phyloP scores from a whole-genome alignment of 2,888 invertebrate species.

The Lasioglossum malachurum region DNA sequence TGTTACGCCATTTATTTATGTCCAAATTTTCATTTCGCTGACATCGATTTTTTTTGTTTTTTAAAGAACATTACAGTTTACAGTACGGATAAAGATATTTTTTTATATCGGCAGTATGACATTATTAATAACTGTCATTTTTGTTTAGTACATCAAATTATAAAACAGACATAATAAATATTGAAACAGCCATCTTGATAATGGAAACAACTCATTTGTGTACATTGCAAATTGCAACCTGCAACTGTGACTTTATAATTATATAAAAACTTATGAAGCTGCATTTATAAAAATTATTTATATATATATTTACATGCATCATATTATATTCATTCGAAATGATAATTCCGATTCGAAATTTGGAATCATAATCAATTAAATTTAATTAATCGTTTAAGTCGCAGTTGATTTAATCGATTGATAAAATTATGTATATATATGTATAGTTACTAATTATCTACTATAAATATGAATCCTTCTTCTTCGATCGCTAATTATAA shows the following conservation, averaged over 20 bases:
- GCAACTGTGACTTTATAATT: background rate
- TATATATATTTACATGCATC: background rate
- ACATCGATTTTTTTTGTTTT: background rate
- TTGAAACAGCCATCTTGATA: constrained; percentile 50
- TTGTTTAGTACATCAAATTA: constrained; percentile 27
- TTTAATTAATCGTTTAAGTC: background rate
- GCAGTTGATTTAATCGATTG: background rate
- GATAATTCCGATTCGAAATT: background rate
- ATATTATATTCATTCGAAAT: background rate
- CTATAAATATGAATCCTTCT: background rate
- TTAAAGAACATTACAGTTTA: background rate
- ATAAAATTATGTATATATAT: background rate
- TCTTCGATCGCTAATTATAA: too few relatives aligned
- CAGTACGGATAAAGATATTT: background rate
- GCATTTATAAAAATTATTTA: background rate
- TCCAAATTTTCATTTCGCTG: constrained; percentile 17
- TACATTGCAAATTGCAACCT: background rate
- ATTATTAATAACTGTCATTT: constrained; percentile 17
- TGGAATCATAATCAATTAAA: background rate
- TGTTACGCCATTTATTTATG: constrained; percentile 25
- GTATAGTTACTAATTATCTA: background rate
- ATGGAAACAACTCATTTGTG: constrained; percentile 9
- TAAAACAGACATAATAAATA: constrained; percentile 31
- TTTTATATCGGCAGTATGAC: background rate
- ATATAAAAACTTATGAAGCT: background rate